phyloP scores from a whole-genome alignment of 2,888 invertebrate genomes.

The Pseudococcus jackbeardsleyi region DNA sequence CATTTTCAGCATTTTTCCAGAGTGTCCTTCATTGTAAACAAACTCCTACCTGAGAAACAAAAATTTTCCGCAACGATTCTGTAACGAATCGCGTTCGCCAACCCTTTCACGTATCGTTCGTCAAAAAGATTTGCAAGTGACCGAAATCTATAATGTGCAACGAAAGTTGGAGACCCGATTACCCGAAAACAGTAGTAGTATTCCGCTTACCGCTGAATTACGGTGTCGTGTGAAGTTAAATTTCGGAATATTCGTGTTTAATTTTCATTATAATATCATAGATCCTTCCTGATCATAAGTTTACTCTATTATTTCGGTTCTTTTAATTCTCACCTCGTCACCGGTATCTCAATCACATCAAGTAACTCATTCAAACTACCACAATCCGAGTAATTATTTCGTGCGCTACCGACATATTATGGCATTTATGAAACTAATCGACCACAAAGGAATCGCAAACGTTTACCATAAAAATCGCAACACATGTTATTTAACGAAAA shows the following conservation, averaged over 20 bases:
- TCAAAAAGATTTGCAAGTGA: neutral
- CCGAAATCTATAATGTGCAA: constrained; percentile 41
- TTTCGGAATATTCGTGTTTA: neutral
- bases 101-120: neutral
- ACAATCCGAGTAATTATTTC: neutral
- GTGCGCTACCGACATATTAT: constrained; percentile 47
- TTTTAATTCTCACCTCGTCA: neutral
- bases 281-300: neutral
- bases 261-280: neutral
- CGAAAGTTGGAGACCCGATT: neutral
- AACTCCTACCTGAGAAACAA: neutral
- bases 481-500: neutral
- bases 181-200: neutral
- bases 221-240: neutral
- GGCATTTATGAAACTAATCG: constrained; percentile 53
- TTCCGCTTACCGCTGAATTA: constrained; percentile 40
- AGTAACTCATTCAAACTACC: neutral
- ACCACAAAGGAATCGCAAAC: constrained; percentile 34
- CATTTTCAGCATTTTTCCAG: too few species aligned
- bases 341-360: neutral
- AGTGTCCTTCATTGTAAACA: neutral
- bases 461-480: constrained; percentile 28
- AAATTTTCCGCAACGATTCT: neutral
- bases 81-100: neutral
- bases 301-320: neutral